Percentiles rank a stretch among this genome's conserved stretches.
Evolutionary conservation across 2,888 invertebrate genomes (phyloP).

Genomic region (Trissolcus brochymenae): DNA sequence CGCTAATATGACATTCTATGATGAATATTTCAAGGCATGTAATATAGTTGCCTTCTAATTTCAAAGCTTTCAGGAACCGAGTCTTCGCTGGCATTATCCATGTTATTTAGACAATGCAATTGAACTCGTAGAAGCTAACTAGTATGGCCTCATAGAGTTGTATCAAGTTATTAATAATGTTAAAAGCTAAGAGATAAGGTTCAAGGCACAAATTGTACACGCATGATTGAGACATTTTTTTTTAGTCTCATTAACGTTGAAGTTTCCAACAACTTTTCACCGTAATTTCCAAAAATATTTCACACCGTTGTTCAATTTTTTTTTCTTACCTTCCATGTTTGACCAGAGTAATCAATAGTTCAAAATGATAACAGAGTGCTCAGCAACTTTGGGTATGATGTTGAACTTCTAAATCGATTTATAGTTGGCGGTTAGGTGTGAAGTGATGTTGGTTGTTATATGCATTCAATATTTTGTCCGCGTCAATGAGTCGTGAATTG

Average conservation of each 20-base stretch:
- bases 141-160: slow-evolving; percentile 29
- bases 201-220: too few species aligned
- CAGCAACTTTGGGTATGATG: too few species aligned
- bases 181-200: slow-evolving; percentile 20
- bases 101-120: slow-evolving; percentile 50
- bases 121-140: slow-evolving; percentile 25
- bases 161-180: slow-evolving; percentile 38
- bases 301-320: too few species aligned
- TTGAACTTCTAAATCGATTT: slow-evolving; percentile 24
- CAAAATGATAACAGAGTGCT: too few species aligned
- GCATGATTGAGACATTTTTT: too few species aligned
- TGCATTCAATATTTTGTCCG: slow-evolving; percentile 24
- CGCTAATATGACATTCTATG: slow-evolving; percentile 20
- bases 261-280: too few species aligned
- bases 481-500: slow-evolving; percentile 7
- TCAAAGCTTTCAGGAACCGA: slow-evolving; percentile 39
- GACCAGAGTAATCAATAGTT: slow-evolving; percentile 3
- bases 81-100: slow-evolving; percentile 37
- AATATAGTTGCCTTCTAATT: slow-evolving; percentile 50
- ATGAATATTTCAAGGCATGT: slow-evolving; percentile 39
- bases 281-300: too few species aligned
- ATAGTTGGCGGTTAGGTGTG: not conserved
- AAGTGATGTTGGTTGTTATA: slow-evolving; percentile 11
- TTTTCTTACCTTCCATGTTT: not conserved
- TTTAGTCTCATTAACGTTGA: too few species aligned